Evolutionary conservation across 2,888 invertebrate genomes (phyloP).

Genomic region (Ferrisia virgata): DNA sequence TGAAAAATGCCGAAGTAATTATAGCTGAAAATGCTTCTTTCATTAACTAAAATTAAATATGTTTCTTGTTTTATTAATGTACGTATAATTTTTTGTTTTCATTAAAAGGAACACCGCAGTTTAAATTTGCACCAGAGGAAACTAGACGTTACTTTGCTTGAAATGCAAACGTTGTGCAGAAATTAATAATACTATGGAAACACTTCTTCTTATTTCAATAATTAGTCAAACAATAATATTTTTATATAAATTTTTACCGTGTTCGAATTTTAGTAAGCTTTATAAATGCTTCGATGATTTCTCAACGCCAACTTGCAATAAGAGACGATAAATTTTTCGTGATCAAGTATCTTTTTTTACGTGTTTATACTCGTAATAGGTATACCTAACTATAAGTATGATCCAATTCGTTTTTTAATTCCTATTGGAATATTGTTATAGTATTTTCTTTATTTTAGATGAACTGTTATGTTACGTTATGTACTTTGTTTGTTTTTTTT

Average conservation of each 20-base stretch:
- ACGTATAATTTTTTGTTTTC: neutral
- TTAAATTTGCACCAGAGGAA: slow-evolving; percentile 58
- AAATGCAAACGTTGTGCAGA: slow-evolving; percentile 57
- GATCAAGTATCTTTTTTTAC: neutral
- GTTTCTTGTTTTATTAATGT: neutral
- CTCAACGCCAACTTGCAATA: neutral
- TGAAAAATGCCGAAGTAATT: slow-evolving; percentile 15
- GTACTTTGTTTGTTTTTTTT: neutral
- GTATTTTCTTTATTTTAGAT: neutral
- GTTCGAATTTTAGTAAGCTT: slow-evolving; percentile 5
- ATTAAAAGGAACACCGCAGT: slow-evolving; percentile 44
- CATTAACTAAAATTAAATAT: neutral
- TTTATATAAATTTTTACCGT: neutral
- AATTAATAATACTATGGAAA: neutral
- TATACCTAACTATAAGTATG: neutral
- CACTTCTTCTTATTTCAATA: neutral
- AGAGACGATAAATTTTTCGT: neutral
- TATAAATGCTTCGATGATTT: neutral
- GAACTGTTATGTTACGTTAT: neutral
- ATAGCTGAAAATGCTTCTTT: neutral
- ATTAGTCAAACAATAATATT: slow-evolving; percentile 18
- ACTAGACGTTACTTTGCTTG: slow-evolving; percentile 69
- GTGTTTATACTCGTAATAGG: neutral
- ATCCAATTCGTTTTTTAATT: neutral
- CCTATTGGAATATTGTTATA: neutral